Percentiles rank a stretch among this genome's conserved stretches.
Conservation (phyloP, 1,140 invertebrate genomes). For the Drosophila jambulina region DNA sequence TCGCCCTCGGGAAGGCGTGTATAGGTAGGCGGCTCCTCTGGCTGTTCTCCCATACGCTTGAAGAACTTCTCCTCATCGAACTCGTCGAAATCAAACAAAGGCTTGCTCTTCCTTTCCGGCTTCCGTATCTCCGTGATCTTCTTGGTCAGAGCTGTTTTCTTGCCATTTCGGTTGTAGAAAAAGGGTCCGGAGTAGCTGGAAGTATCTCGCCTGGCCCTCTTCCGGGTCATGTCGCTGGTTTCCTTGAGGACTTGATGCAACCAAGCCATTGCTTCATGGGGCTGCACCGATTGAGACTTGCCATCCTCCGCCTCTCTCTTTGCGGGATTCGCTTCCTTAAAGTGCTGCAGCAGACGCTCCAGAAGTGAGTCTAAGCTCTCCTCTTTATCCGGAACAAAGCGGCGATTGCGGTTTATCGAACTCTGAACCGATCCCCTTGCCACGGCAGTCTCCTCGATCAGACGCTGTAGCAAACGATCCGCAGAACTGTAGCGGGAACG, state of each 20-base stretch:
- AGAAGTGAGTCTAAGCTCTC: constrained; percentile 38
- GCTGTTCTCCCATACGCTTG: constrained; percentile 69
- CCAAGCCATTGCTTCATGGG: constrained; percentile 59
- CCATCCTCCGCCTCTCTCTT: constrained; percentile 44
- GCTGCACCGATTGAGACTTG: constrained; percentile 15
- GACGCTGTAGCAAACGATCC: constrained; percentile 70
- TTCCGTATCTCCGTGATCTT: constrained; percentile 81
- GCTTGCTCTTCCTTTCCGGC: constrained; percentile 69
- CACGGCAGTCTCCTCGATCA: constrained; percentile 77
- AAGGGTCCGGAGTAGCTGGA: constrained; percentile 58
- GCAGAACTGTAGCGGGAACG: constrained; percentile 64
- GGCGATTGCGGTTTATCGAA: constrained; percentile 54
- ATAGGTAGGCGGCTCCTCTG: constrained; percentile 67
- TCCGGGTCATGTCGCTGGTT: constrained; percentile 40
- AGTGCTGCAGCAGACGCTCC: constrained; percentile 45
- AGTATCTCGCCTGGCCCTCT: constrained; percentile 48
- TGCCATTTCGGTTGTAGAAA: constrained; percentile 70
- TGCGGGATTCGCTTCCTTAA: constrained; percentile 11
- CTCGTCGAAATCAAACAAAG: constrained; percentile 64
- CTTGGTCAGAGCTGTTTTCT: constrained; percentile 65
- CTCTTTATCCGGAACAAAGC: constrained; percentile 67
- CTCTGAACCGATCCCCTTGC: constrained; percentile 49
- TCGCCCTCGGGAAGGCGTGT: constrained; percentile 71
- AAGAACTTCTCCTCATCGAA: constrained; percentile 82
- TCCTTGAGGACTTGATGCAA: constrained; percentile 58